phyloP scores from a whole-genome alignment of 2,113 vertebrate species.

The Redunca redunca region DNA sequence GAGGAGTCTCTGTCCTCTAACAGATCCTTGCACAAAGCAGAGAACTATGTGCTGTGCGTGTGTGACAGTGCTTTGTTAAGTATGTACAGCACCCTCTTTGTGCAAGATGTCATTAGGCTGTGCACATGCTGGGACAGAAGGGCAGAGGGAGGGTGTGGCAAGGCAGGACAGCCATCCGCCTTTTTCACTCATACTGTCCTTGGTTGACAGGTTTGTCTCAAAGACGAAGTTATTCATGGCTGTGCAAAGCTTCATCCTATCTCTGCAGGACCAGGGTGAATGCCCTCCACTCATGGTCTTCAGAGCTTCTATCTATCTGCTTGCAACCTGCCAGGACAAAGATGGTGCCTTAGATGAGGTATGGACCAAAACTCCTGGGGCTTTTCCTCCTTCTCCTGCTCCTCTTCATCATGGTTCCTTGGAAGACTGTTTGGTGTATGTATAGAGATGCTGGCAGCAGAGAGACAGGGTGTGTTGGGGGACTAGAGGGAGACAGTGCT shows the following conservation, averaged over 20 bases:
- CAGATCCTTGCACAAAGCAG: background rate
- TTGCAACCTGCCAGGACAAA: constrained; percentile 88
- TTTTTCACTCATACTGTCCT: constrained; percentile 42
- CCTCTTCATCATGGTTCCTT: background rate
- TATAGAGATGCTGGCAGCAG: background rate
- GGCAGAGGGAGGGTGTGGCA: background rate
- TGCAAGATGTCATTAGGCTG: background rate
- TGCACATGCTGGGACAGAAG: background rate
- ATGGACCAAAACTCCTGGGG: constrained; percentile 15
- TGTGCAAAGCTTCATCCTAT: constrained; percentile 82
- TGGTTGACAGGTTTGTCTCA: constrained; percentile 87
- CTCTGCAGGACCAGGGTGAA: constrained; percentile 83
- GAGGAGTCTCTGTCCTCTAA: background rate
- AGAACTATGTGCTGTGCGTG: background rate
- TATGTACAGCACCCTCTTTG: background rate
- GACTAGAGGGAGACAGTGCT: background rate
- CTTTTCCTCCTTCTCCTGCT: background rate
- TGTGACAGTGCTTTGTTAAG: background rate
- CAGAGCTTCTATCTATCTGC: constrained; percentile 89
- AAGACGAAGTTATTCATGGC: constrained; percentile 87
- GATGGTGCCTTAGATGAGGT: constrained; percentile 83
- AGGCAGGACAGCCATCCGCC: background rate
- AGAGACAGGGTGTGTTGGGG: background rate
- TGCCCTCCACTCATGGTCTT: constrained; percentile 76
- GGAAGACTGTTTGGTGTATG: background rate